A percentile compares a stretch with the other conserved stretches of the same genome.
These are phyloP conservation scores for Narcine bancroftii DNA, from an alignment of 2,113 vertebrate species.

Conservation along the genomic window DNA sequence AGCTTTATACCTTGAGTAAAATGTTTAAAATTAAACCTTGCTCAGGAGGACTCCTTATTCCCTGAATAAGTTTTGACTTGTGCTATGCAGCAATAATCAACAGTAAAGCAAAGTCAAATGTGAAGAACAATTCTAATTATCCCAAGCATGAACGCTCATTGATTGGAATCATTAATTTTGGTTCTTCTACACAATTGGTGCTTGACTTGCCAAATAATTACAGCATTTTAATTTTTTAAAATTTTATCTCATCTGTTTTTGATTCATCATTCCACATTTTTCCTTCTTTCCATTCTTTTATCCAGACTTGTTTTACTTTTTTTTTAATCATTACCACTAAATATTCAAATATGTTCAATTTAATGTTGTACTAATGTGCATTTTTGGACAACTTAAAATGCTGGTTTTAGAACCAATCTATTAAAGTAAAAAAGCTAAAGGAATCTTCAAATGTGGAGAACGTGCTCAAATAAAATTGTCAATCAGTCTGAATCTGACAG, in stretches of 20 bases:
- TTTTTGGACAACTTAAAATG: neutral
- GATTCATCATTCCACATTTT: neutral
- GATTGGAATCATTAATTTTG: too few species aligned
- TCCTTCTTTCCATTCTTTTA: neutral
- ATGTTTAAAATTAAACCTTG: too few species aligned
- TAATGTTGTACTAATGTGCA: neutral
- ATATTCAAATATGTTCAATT: neutral
- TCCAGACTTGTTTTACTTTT: slow-evolving; percentile 29
- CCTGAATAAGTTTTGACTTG: neutral
- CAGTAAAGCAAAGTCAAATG: neutral
- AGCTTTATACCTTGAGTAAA: neutral
- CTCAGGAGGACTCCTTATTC: neutral
- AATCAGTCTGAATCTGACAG: neutral
- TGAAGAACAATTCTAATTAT: neutral
- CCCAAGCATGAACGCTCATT: slow-evolving; percentile 10
- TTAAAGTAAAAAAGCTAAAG: neutral
- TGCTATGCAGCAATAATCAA: neutral
- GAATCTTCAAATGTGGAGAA: neutral
- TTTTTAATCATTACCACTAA: neutral
- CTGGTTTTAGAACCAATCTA: neutral
- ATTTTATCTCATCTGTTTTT: neutral
- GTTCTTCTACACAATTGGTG: too few species aligned
- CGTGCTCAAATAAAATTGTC: neutral
- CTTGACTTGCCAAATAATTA: too few species aligned
- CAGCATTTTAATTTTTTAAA: too few species aligned